Evolutionary conservation across 2,113 vertebrate genomes (phyloP), one percentile per base, ranked within the genome.

Genomic region (Ceratotherium simum): DNA sequence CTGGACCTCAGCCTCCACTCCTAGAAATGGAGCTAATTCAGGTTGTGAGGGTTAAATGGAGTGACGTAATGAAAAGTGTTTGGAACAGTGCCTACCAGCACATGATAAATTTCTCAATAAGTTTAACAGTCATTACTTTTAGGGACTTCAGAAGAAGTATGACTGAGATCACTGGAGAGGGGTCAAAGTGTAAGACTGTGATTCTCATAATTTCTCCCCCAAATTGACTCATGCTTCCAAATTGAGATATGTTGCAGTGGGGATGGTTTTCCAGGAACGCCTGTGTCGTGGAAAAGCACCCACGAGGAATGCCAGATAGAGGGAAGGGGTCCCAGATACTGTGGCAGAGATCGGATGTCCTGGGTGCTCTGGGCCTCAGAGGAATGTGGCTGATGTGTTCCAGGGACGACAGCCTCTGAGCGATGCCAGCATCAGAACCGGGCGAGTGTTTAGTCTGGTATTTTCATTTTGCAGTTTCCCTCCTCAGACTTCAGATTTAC

Each of bases 241-340:
- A 91, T 0, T 0, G 25, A 94, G 25, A 12, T 5, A 29, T 36
- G 1, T 29, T 39, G 13, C 3, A 8, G 0, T 33, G 17, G 36
- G 3, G 1, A 6, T 7, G 0, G 3, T 42, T 83, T 94, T 82
- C 85, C 8, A 95, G 58, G 60, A 96, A 85, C 70, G 7, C 4
- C 10, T 51, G 5, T 29, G 13, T 81, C 70, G 18, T 67, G 23
- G 39, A 88, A 81, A 85, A 90, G 14, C 33, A 58, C 39, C 16
- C 23, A 65, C 0, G 14, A 78, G 9, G 12, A 31, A 56, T 73
- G 2, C 46, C 31, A 73, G 56, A 18, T 4, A 23, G 46, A 62
- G 14, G 46, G 56, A 67, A 65, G 73, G 78, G 13, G 29, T 29
- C 14, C 21, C 17, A 54, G n/a, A 18, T 58, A 11, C 12, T 10